Conservation (phyloP, 2,113 vertebrate species). For the Clinocottus analis region DNA sequence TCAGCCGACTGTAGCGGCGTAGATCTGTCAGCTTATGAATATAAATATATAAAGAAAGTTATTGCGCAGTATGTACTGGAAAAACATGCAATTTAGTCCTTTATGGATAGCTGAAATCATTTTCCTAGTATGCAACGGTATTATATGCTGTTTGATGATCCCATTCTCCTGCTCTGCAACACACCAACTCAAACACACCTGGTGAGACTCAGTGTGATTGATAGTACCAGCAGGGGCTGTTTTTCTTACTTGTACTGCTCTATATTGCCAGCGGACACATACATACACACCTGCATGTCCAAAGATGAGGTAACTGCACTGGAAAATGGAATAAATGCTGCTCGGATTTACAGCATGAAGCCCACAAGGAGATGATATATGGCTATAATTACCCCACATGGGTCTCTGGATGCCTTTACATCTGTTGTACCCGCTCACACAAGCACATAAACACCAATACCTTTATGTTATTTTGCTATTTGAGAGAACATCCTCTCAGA, state of each 20-base stretch:
- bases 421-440: not conserved
- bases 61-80: not conserved
- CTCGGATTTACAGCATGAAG: conserved; percentile 32
- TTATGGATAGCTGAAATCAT: not conserved
- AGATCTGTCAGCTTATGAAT: not conserved
- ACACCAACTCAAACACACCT: conserved; percentile 24
- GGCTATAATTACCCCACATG: conserved; percentile 15
- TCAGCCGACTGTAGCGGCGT: not conserved
- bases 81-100: not conserved
- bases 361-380: conserved; percentile 29
- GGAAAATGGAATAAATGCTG: conserved; percentile 23
- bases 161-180: conserved; percentile 14
- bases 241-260: conserved; percentile 38
- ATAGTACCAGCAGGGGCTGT: conserved; percentile 47
- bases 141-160: not conserved
- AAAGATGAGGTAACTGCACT: conserved; percentile 22
- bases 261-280: conserved; percentile 22
- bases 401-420: conserved; percentile 27
- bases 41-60: no score
- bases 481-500: not conserved
- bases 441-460: conserved; percentile 6
- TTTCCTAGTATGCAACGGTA: not conserved
- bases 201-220: conserved; percentile 51
- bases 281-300: conserved; percentile 27
- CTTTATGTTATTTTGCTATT: not conserved